Evolutionary conservation across 1,140 invertebrate species (phyloP).

Genomic region (Drosophila lini): DNA sequence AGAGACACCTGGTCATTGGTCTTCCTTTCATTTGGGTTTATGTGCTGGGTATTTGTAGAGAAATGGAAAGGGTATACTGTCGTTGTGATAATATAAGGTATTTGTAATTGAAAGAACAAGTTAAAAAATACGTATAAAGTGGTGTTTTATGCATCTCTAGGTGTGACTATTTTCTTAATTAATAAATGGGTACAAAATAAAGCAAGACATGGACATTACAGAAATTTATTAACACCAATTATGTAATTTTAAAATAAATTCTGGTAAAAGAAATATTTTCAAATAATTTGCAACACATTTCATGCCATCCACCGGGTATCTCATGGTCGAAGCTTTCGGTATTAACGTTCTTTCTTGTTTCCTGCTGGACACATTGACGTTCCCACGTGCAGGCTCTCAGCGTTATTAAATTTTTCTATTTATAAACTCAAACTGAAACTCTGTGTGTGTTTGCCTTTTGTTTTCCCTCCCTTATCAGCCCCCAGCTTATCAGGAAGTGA

Average conservation of each 20-base stretch:
- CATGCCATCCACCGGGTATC: not conserved
- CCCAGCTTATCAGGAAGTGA: constrained; percentile 59
- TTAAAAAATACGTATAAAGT: no score
- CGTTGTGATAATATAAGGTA: no score
- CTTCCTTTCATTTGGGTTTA: constrained; percentile 10
- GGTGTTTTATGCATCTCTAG: no score
- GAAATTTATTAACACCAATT: not conserved
- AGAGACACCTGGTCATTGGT: constrained; percentile 44
- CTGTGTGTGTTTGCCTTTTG: constrained; percentile 35
- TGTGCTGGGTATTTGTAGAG: not conserved
- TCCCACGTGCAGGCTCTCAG: constrained; percentile 78
- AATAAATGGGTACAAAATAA: not conserved
- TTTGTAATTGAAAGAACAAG: no score
- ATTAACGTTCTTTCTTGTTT: not conserved
- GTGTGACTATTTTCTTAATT: not conserved
- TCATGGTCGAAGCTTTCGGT: not conserved
- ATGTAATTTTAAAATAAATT: not conserved
- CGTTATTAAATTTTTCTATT: constrained; percentile 79
- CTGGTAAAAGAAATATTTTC: not conserved
- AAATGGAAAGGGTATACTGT: not conserved
- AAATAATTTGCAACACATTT: not conserved
- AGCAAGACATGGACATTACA: not conserved
- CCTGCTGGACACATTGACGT: constrained; percentile 62
- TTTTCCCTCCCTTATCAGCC: constrained; percentile 37
- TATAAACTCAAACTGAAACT: constrained; percentile 64